These are phyloP conservation scores for Eubasilissa splendida DNA, from an alignment of 2,888 invertebrate species.

Conservation along the genomic window DNA sequence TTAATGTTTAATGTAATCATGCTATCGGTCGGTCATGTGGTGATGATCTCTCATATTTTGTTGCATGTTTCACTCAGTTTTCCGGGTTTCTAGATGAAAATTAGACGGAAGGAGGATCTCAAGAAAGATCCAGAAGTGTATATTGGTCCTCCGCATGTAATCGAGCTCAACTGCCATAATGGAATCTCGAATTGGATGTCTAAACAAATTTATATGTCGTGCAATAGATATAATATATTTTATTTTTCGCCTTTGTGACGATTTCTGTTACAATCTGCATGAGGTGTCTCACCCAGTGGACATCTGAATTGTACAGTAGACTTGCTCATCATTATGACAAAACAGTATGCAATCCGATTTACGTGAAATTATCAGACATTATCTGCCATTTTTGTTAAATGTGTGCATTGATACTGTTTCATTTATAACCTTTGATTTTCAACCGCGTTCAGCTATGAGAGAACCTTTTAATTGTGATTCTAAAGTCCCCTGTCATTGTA, in stretches of 20 bases:
- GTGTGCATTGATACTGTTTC: neutral
- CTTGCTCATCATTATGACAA: conserved; percentile 37
- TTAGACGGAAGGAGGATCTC: conserved; percentile 13
- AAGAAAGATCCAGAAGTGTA: conserved; percentile 46
- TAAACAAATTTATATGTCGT: conserved; percentile 41
- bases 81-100: conserved; percentile 23
- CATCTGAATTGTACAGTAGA: conserved; percentile 39
- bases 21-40: conserved; percentile 27
- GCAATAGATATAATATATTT: conserved; percentile 33
- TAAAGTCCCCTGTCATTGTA: conserved; percentile 25
- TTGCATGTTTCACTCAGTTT: conserved; percentile 33
- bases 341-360: conserved; percentile 16
- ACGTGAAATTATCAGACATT: neutral
- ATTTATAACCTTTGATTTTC: conserved; percentile 22
- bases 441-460: neutral
- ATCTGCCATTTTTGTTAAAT: neutral
- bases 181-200: conserved; percentile 49
- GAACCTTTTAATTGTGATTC: conserved; percentile 2
- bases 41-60: conserved; percentile 40
- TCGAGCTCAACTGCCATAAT: conserved; percentile 48
- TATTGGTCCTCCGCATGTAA: conserved; percentile 46
- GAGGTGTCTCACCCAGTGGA: conserved; percentile 33
- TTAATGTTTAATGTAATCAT: conserved; percentile 24
- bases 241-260: conserved; percentile 14
- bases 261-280: conserved; percentile 43